Base-by-base conservation (phyloP, 2,113 vertebrate species). In the Antennarius striatus region DNA sequence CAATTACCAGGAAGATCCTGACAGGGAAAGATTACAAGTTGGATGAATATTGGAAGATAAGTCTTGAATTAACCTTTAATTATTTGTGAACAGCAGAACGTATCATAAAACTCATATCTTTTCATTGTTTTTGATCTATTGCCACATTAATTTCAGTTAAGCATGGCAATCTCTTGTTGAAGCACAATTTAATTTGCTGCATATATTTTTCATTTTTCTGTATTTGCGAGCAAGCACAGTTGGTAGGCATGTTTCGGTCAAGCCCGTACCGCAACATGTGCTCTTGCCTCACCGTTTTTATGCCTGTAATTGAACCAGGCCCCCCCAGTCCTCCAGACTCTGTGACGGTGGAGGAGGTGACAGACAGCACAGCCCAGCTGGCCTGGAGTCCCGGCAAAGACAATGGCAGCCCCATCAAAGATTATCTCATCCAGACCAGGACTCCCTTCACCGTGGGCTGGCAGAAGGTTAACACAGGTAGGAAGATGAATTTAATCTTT, bases 381-480 rank as follows among this genome's bases (percentile, higher is more conserved):
- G 94, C 95, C 61, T 98, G 96, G 96, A 93, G 84, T 56, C 93
- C 93, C 59, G 96, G 95, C 43, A 90, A 86, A 6, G 96, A 98
- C 73, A 96, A 96, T 81, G 95, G 94, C 80, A 96, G 95, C 86
- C 95, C 96, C 1, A 92, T 98, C 56, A 89, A 89, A 47, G 78
- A 90, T 56, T 97, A 98, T 70, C 90, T 91, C 66, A 68, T 97
- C 67, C 95, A 98, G 79, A 95, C 94, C 5, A 90, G 95, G 78
- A 97, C 95, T 0, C 95, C 95, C 13, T 98, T 96, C 87, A 96
- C 96, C 0, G 95, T 97, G 81, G 95, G 95, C 52, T 97, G 96
- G 96, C 96, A 96, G 86, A 81, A 90, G 46, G 93, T 94, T 61
- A 94, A 93, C 82, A 97, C 96, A 91, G 96, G 95, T 98, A 91